Percentiles rank a stretch among this genome's conserved stretches.
phyloP scores from a whole-genome alignment of 2,888 invertebrate species.

The Amblyjoppa fuscipennis region DNA sequence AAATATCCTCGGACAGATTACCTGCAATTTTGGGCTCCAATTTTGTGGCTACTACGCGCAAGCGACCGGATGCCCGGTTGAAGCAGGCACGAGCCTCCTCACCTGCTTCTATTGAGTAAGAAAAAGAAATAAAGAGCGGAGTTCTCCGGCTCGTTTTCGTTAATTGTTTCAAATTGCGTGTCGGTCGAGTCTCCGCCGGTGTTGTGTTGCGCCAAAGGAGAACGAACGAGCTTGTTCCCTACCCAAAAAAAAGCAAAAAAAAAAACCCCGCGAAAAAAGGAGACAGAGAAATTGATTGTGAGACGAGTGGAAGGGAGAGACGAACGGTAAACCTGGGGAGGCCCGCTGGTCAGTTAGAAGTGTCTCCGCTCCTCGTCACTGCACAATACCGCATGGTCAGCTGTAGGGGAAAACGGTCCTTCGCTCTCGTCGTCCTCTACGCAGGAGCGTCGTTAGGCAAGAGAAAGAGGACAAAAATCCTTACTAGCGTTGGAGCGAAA shows the following conservation, averaged over 20 bases:
- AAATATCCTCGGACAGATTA: background rate
- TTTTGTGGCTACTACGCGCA: conserved; percentile 22
- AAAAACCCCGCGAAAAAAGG: background rate
- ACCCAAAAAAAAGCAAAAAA: background rate
- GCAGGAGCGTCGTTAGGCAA: conserved; percentile 44
- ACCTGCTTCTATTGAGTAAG: conserved; percentile 52
- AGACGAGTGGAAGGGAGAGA: background rate
- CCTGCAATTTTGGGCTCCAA: background rate
- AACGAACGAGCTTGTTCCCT: background rate
- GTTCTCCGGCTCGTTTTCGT: conserved; percentile 53
- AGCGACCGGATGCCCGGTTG: conserved; percentile 31
- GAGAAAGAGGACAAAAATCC: conserved; percentile 19
- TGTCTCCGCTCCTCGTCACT: conserved; percentile 63
- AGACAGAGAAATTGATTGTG: background rate
- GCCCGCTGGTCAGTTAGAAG: conserved; percentile 55
- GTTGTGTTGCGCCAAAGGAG: conserved; percentile 22
- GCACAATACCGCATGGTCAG: conserved; percentile 60
- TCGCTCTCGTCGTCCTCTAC: background rate
- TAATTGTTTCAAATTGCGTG: conserved; percentile 64
- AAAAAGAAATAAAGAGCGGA: conserved; percentile 5
- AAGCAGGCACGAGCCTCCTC: conserved; percentile 45
- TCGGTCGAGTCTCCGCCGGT: conserved; percentile 9
- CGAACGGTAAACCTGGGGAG: background rate
- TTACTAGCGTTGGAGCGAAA: conserved; percentile 4
- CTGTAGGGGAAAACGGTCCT: conserved; percentile 46